Evolutionary conservation across 2,888 invertebrate genomes (phyloP).

Genomic region (Cheilosia variabilis): DNA sequence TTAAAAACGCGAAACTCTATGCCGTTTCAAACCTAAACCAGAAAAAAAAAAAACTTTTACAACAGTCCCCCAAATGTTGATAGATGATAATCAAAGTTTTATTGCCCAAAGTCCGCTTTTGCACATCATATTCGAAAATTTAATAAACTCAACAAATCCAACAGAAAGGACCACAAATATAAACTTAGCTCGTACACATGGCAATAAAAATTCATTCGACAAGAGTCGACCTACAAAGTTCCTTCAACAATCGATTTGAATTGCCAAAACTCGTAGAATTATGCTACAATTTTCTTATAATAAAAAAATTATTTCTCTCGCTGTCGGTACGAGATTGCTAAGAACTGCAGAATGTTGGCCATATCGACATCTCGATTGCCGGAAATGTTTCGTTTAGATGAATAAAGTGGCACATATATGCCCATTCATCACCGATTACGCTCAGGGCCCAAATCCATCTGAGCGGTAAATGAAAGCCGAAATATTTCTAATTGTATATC

Average conservation of each 20-base stretch:
- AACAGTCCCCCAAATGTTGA: background rate
- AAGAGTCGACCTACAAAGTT: slow-evolving; percentile 30
- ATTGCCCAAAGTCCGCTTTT: background rate
- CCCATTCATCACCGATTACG: slow-evolving; percentile 59
- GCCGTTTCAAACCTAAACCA: no score
- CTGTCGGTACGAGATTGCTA: no score
- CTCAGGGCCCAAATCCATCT: slow-evolving; percentile 11
- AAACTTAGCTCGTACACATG: background rate
- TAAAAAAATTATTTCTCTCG: slow-evolving; percentile 23
- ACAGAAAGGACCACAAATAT: slow-evolving; percentile 5
- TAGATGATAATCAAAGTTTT: background rate
- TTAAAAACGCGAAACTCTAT: no score
- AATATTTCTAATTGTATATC: slow-evolving; percentile 15
- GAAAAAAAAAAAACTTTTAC: background rate
- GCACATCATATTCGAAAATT: slow-evolving; percentile 10
- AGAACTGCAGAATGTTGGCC: background rate
- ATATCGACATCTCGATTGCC: slow-evolving; percentile 31
- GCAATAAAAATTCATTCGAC: slow-evolving; percentile 32
- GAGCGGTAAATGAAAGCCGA: slow-evolving; percentile 12
- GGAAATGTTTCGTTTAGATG: slow-evolving; percentile 45
- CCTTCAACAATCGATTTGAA: slow-evolving; percentile 4
- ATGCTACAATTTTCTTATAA: slow-evolving; percentile 31
- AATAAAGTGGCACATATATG: slow-evolving; percentile 26
- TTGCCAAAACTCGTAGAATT: slow-evolving; percentile 29
- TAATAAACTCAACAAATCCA: background rate